Base-by-base conservation (phyloP, 2,113 vertebrate species). In the Mastomys natalensis region DNA sequence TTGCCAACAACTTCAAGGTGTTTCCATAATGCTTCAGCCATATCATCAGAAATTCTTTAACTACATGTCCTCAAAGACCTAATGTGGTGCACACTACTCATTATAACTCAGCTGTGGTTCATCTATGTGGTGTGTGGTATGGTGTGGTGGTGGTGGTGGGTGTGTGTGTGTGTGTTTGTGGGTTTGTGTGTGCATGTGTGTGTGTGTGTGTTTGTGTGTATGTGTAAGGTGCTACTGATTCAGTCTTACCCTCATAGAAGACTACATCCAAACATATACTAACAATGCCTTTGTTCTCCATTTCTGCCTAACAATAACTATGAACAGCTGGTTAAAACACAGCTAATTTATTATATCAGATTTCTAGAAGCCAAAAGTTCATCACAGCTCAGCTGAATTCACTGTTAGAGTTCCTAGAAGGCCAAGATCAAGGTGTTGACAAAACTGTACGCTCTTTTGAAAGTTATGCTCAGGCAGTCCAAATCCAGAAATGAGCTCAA, bases 331-430 rank as follows among this genome's bases (percentile, higher is more conserved):
- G 16, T 78, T 91, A 84, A 78, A 89, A 92, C 29, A 80, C 68
- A 8, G 76, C 3, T 12, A 17, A 60, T 89, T 86, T 87, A 76
- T 81, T 74, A 60, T 94, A 7, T 7, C 45, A 94, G 7, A 81
- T 24, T 89, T 78, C 78, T 24, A 1, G 53, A 78, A 60, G 51
- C 85, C 78, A 66, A 40, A 86, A 92, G 51, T 94, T 97, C 60
- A 48, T 80, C 45, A 48, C 40, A 81, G 34, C 0, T 0, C 82
- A 31, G 62, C 34, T 84, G 16, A 55, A 66, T 66, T 88, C 48
- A 29, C 68, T 93, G 64, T 24, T 51, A 26, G 48, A 48, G 66
- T 87, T n/a, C 66, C 17, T 11, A 72, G 43, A 72, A 40, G 37
- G 21, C 48, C 21, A 72, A 29, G 31, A 29, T 72, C 13, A 88